A percentile compares a stretch with the other conserved stretches of the same genome.
Conservation (phyloP, 2,113 vertebrate species). For the Caretta caretta region DNA sequence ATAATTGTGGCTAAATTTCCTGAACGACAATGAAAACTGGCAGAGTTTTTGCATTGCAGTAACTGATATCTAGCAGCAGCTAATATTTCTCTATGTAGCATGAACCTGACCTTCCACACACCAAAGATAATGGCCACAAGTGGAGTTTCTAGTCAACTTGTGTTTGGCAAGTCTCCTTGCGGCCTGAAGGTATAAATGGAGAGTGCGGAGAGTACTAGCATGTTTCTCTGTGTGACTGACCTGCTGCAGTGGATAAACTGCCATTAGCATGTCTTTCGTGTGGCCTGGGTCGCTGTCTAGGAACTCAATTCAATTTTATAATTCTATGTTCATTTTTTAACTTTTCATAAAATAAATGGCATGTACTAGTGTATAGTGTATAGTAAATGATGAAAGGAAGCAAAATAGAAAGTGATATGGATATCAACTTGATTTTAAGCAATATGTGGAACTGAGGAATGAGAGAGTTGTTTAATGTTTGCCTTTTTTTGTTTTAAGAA, state of each 20-base stretch:
- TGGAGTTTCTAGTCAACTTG: neutral
- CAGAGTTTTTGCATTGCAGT: neutral
- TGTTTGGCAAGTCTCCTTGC: neutral
- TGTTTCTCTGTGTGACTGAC: neutral
- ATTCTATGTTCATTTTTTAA: neutral
- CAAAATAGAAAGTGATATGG: neutral
- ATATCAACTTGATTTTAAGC: neutral
- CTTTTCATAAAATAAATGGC: neutral
- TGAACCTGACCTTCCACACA: neutral
- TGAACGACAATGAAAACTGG: neutral
- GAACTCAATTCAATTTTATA: neutral
- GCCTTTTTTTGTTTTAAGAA: neutral
- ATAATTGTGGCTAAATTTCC: neutral
- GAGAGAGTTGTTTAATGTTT: too few species aligned
- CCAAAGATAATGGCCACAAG: neutral
- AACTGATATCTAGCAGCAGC: neutral
- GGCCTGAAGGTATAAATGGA: neutral
- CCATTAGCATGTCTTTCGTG: neutral
- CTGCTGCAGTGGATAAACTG: neutral
- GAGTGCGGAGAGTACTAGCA: accelerated
- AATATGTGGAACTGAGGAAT: neutral
- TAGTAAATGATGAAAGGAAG: neutral
- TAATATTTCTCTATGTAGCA: neutral
- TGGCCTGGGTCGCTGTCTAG: neutral
- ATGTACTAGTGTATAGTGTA: accelerated